Evolutionary conservation across 2,888 invertebrate genomes (phyloP).

Genomic region (Neuroscelio doddi): DNA sequence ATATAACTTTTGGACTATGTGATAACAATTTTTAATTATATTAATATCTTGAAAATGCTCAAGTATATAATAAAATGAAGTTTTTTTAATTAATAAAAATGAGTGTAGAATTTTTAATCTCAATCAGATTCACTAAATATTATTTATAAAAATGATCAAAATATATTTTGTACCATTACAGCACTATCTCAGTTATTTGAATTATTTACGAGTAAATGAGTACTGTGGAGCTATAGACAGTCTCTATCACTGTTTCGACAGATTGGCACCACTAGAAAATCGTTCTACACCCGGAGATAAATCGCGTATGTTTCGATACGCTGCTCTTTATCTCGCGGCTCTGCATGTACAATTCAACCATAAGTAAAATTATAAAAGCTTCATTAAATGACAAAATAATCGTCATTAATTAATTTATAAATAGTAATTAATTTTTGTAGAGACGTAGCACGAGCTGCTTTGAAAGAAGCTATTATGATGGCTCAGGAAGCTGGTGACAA

Average conservation of each 20-base stretch:
- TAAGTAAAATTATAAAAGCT: conserved; percentile 74
- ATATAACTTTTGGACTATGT: no score
- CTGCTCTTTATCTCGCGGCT: conserved; percentile 91
- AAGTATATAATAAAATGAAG: conserved; percentile 19
- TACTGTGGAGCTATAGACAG: conserved; percentile 88
- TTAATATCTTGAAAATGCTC: no score
- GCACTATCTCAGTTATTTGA: conserved; percentile 94
- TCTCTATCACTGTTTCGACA: conserved; percentile 87
- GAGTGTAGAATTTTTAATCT: no score
- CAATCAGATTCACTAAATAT: no score
- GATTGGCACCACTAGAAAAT: conserved; percentile 73
- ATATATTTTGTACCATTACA: conserved; percentile 70
- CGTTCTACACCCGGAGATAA: conserved; percentile 73
- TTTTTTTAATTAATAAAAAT: conserved; percentile 11
- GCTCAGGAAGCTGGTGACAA: conserved; percentile 92
- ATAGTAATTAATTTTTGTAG: conserved; percentile 71
- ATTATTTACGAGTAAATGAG: conserved; percentile 89
- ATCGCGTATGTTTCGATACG: conserved; percentile 85
- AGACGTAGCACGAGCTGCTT: conserved; percentile 83
- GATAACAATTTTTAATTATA: no score
- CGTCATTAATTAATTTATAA: conserved; percentile 4
- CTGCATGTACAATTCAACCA: conserved; percentile 90
- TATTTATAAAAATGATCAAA: no score
- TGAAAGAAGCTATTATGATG: conserved; percentile 90
- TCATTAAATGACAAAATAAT: conserved; percentile 38